A percentile compares a stretch with the other conserved stretches of the same genome.
These are phyloP conservation scores for Drosophila varians DNA, from an alignment of 1,140 invertebrate genomes.

Conservation along the genomic window DNA sequence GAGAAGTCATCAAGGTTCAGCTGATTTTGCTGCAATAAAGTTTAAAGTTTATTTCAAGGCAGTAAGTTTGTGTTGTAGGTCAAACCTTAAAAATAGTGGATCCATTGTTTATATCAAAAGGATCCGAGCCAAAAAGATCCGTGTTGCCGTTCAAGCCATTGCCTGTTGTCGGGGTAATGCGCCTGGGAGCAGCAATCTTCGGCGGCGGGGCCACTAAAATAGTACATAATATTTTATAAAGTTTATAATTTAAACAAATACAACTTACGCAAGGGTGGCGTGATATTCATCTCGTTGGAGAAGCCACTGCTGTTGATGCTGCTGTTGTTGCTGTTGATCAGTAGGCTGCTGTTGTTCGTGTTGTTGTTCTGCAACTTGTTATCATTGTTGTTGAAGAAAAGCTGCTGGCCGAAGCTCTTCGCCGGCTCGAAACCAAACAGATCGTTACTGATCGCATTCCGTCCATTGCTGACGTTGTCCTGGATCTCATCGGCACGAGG, in stretches of 20 bases:
- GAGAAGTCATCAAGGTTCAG: conserved; percentile 90
- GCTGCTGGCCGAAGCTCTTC: conserved; percentile 84
- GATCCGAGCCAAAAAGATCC: conserved; percentile 89
- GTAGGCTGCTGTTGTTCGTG: conserved; percentile 52
- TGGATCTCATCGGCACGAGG: conserved; percentile 89
- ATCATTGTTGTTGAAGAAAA: conserved; percentile 73
- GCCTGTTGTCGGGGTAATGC: conserved; percentile 61
- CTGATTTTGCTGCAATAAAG: conserved; percentile 62
- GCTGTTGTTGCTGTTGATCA: conserved; percentile 56
- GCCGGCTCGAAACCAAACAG: conserved; percentile 78
- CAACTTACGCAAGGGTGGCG: conserved; percentile 88
- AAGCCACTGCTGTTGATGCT: conserved; percentile 72
- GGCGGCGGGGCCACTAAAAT: conserved; percentile 90
- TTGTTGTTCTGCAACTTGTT: conserved; percentile 71
- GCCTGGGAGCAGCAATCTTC: conserved; percentile 86
- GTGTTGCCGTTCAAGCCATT: conserved; percentile 85
- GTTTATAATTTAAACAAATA: background rate
- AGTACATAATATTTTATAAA: background rate
- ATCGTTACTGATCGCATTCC: conserved; percentile 79
- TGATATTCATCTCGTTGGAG: conserved; percentile 75
- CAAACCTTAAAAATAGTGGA: conserved; percentile 77
- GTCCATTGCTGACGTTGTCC: conserved; percentile 76
- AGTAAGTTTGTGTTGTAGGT: background rate
- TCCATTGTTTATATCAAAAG: conserved; percentile 84
- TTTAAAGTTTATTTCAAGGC: background rate